Evolutionary conservation across 1,140 invertebrate species (phyloP).

Genomic region (Acromyrmex heyeri): DNA sequence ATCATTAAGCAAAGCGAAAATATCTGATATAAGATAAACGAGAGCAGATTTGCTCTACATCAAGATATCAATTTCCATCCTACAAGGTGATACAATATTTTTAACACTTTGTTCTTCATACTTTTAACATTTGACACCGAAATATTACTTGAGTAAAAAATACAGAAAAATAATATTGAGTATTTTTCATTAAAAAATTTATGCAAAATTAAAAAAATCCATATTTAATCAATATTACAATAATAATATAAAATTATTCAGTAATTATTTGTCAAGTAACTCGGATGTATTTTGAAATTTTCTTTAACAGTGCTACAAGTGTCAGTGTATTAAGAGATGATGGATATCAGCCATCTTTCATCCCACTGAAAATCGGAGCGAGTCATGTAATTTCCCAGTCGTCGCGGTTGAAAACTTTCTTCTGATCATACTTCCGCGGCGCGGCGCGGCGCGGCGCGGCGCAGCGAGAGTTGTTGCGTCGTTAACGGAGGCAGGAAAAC

Average conservation of each 20-base stretch:
- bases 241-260: background rate
- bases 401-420: slow-evolving; percentile 45
- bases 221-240: background rate
- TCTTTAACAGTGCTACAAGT: background rate
- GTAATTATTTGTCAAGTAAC: background rate
- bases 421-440: slow-evolving; percentile 59
- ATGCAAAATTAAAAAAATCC: background rate
- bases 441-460: too few relatives aligned
- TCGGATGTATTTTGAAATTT: background rate
- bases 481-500: slow-evolving; percentile 51
- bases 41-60: background rate
- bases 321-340: slow-evolving; percentile 6
- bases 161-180: background rate
- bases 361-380: slow-evolving; percentile 24
- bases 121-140: background rate
- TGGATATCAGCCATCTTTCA: slow-evolving; percentile 25
- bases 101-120: background rate
- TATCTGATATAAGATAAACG: slow-evolving; percentile 32
- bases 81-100: background rate
- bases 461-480: slow-evolving; percentile 56
- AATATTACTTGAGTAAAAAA: background rate
- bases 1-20: slow-evolving; percentile 31
- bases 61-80: background rate
- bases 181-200: background rate
- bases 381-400: slow-evolving; percentile 23